Evolutionary conservation across 92 coral and sea anemone genomes (phyloP), one percentile per base, ranked within the genome.

Genomic region (Phenganax subtilis): DNA sequence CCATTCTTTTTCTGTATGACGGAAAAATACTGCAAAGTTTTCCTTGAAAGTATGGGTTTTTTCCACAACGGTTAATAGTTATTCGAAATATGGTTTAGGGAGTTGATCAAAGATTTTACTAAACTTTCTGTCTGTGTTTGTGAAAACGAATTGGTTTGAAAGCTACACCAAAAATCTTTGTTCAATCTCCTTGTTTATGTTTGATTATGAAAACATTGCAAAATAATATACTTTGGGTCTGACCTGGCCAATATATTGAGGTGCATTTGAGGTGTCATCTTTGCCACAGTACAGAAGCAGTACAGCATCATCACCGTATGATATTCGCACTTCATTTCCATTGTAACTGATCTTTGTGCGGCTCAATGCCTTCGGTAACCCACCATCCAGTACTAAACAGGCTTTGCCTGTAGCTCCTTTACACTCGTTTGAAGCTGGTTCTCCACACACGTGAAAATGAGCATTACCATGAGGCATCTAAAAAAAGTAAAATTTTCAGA

Each of bases 211-310:
- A 20, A 20, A 20, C 25, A 20, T 37, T 37, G 47, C 47, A 37
- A 37, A 37, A 37, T 37, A 37, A 37, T 5, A 20, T 17, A 61
- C 28, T n/a, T 64, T 64, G 47, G 47, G 47, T 75, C 81, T 76
- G 11, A 76, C 81, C 70, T 60, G 4, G 12, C 81, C 81, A 57
- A 76, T 59, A 59, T 58, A 76, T 60, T 60, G 81, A 25, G 81
- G 81, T 54, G 55, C 52, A 16, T 31, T 31, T 58, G 81, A 76
- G 11, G 29, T 10, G n/a, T 51, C 54, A 29, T 76, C 57, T 10
- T 76, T 25, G 10, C 81, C 81, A 59, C 81, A 76, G n/a, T 76
- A 76, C 7, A 76, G 44, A 6, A 76, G 5, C 0, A 76, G 52
- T 10, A 31, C 69, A 60, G 44, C 70, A 3, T 52, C 54, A 15